Conservation (phyloP, 1,140 invertebrate species). For the Meloidogyne floridensis region DNA sequence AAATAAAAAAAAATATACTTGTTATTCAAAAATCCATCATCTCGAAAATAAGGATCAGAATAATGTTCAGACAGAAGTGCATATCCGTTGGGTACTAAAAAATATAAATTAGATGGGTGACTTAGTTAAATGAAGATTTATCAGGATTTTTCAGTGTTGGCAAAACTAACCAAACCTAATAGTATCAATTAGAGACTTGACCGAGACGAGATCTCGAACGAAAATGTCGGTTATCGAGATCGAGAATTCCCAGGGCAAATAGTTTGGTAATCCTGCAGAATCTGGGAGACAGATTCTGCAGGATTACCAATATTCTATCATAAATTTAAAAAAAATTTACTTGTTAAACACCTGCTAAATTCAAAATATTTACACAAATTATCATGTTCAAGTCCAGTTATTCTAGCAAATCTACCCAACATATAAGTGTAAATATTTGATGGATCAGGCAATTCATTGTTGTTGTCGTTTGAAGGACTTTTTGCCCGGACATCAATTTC, state of each 20-base stretch:
- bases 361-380: constrained; percentile 40
- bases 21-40: constrained; percentile 2
- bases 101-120: no score
- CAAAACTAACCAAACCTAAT: no score
- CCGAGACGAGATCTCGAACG: no score
- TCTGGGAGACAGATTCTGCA: no score
- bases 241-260: no score
- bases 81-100: constrained; percentile 40
- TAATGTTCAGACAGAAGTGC: constrained; percentile 41
- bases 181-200: no score
- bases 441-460: constrained; percentile 6
- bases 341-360: constrained; percentile 32
- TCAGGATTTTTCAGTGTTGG: no score
- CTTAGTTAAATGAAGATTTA: no score
- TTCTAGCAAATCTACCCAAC: constrained; percentile 31
- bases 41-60: constrained; percentile 23
- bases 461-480: background rate
- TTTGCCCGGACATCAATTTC: background rate
- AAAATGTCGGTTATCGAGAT: no score
- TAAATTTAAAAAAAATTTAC: constrained; percentile 11
- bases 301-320: no score
- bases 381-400: constrained; percentile 24
- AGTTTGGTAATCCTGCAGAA: no score
- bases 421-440: constrained; percentile 19
- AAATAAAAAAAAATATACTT: constrained; percentile 1